phyloP scores from a whole-genome alignment of 2,113 vertebrate species.

The Paramormyrops kingsleyae region DNA sequence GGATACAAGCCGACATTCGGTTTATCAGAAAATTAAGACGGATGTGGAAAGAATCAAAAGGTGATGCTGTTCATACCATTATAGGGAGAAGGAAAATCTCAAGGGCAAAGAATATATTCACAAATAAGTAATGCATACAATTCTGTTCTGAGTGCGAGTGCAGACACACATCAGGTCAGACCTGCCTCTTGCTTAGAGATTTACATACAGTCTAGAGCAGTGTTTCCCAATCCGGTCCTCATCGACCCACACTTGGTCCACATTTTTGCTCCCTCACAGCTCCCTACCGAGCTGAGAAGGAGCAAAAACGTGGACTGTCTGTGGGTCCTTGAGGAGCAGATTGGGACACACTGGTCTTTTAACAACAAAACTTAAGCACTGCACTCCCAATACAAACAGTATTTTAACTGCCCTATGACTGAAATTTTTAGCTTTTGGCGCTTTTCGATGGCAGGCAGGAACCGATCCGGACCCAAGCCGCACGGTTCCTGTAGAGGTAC shows the following conservation, averaged over 20 bases:
- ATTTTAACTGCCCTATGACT: too few relatives aligned
- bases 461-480: too few relatives aligned
- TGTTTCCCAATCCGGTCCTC: neutral
- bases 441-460: too few relatives aligned
- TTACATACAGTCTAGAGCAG: constrained; percentile 41
- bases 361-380: neutral
- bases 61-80: constrained; percentile 40
- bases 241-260: neutral
- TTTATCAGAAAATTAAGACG: neutral
- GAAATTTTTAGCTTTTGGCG: too few relatives aligned
- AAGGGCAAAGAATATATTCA: constrained; percentile 59
- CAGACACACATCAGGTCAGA: constrained; percentile 46
- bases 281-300: too few relatives aligned
- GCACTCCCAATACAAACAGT: neutral
- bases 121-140: constrained; percentile 66
- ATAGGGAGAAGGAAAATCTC: constrained; percentile 71
- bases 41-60: neutral
- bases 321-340: neutral
- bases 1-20: neutral
- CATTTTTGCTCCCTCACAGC: neutral
- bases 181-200: constrained; percentile 31
- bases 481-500: neutral
- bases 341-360: neutral
- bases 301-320: neutral
- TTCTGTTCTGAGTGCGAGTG: constrained; percentile 54